These are phyloP conservation scores for Elgaria multicarinata DNA, from an alignment of 2,113 vertebrate species.

Conservation along the genomic window DNA sequence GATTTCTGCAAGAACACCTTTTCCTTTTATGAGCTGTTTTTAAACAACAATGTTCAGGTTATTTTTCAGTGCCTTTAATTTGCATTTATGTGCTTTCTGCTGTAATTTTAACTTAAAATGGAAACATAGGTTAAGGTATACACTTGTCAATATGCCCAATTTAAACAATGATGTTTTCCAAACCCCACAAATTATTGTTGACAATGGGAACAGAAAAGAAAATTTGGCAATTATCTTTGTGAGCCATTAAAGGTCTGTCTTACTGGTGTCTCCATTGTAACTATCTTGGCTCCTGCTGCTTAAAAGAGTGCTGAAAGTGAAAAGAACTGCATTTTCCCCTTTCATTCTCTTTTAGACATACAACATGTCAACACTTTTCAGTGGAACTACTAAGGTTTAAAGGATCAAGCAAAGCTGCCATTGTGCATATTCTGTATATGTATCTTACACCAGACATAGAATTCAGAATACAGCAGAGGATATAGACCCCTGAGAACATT, in stretches of 20 bases:
- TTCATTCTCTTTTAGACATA: neutral
- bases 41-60: constrained; percentile 30
- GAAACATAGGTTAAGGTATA: constrained; percentile 39
- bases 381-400: neutral
- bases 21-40: constrained; percentile 29
- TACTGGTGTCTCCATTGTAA: neutral
- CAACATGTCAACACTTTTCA: neutral
- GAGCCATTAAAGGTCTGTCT: neutral
- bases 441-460: too few relatives aligned
- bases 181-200: constrained; percentile 19
- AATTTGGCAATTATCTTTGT: neutral
- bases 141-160: constrained; percentile 59
- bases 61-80: constrained; percentile 51
- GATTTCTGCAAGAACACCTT: constrained; percentile 51
- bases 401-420: neutral
- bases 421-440: neutral
- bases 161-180: constrained; percentile 38
- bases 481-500: neutral
- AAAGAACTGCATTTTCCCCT: neutral
- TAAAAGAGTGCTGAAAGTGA: neutral
- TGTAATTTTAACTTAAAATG: constrained; percentile 61
- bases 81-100: constrained; percentile 60
- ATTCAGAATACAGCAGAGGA: neutral
- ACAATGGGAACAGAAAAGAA: constrained; percentile 20
- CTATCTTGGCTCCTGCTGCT: neutral